Percentiles rank a stretch among this genome's conserved stretches.
phyloP scores from a whole-genome alignment of 2,113 vertebrate species.

The Xenopus borealis region DNA sequence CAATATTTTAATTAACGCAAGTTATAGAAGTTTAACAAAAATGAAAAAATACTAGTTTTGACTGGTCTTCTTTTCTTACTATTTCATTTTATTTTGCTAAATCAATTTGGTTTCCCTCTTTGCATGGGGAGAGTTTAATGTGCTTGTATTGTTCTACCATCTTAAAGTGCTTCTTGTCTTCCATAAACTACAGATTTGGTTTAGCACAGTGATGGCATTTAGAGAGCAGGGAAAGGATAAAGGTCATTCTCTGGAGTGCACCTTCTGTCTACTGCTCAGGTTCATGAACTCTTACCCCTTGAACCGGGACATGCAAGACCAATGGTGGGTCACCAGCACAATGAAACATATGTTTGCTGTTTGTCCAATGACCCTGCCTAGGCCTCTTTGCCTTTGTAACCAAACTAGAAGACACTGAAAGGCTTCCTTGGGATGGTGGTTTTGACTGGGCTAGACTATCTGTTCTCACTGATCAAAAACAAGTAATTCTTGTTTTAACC shows the following conservation, averaged over 20 bases:
- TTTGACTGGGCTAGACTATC: slow-evolving; percentile 10
- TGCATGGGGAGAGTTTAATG: not conserved
- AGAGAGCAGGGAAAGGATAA: slow-evolving; percentile 45
- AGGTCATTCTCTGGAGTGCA: slow-evolving; percentile 49
- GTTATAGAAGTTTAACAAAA: too few relatives aligned
- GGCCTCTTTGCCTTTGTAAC: slow-evolving; percentile 46
- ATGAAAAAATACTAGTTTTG: too few relatives aligned
- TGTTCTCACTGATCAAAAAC: slow-evolving; percentile 14
- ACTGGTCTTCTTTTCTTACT: too few relatives aligned
- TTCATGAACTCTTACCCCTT: slow-evolving; percentile 55
- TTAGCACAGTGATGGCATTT: slow-evolving; percentile 39
- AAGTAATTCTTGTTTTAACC: slow-evolving; percentile 17
- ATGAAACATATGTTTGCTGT: slow-evolving; percentile 44
- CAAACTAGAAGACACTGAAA: slow-evolving; percentile 34
- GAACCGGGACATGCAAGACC: slow-evolving; percentile 47
- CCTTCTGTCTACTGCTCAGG: slow-evolving; percentile 46
- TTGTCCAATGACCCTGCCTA: slow-evolving; percentile 40
- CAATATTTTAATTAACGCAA: too few relatives aligned
- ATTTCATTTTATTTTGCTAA: too few relatives aligned
- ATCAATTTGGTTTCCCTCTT: slow-evolving; percentile 11
- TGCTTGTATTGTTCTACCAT: slow-evolving; percentile 27
- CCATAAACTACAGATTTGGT: slow-evolving; percentile 18
- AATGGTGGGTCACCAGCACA: slow-evolving; percentile 34
- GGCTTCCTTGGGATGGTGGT: slow-evolving; percentile 7
- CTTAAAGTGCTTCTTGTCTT: slow-evolving; percentile 15